Conservation (phyloP, 2,113 vertebrate genomes). For the Sander vitreus region DNA sequence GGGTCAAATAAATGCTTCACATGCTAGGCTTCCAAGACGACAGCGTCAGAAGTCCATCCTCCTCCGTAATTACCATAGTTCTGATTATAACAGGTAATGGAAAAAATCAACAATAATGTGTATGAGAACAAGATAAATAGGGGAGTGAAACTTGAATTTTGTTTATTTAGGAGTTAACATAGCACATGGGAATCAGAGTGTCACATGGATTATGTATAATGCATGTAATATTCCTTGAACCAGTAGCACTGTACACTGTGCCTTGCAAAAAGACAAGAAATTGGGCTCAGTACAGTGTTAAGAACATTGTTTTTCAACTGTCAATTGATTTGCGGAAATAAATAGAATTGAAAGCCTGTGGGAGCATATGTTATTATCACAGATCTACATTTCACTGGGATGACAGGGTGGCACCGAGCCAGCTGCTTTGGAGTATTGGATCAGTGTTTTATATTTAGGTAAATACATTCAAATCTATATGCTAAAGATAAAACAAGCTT, state of each 20-base stretch:
- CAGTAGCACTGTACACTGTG: conserved; percentile 16
- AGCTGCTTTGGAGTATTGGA: conserved; percentile 64
- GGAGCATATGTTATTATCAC: conserved; percentile 70
- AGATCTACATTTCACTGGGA: conserved; percentile 71
- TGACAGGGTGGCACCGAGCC: conserved; percentile 67
- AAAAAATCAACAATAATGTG: not conserved
- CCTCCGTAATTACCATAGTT: conserved; percentile 33
- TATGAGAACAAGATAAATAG: conserved; percentile 34
- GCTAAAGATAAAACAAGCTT: conserved; percentile 58
- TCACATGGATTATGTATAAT: conserved; percentile 54
- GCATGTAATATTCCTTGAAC: conserved; percentile 47
- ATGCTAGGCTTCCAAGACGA: conserved; percentile 28
- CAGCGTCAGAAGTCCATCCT: conserved; percentile 10
- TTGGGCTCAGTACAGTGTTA: conserved; percentile 43
- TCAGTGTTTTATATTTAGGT: conserved; percentile 51
- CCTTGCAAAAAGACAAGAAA: conserved; percentile 28
- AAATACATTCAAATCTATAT: conserved; percentile 62
- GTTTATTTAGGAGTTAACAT: conserved; percentile 56
- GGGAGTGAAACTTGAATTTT: conserved; percentile 11
- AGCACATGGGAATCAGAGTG: conserved; percentile 51
- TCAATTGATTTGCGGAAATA: conserved; percentile 68
- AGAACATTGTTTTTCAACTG: conserved; percentile 60
- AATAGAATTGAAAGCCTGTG: conserved; percentile 64
- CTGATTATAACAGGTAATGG: conserved; percentile 21
- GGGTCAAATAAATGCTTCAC: conserved; percentile 31